Evolutionary conservation across 2,113 vertebrate genomes (phyloP).

Genomic region (Malurus alboscapulatus): DNA sequence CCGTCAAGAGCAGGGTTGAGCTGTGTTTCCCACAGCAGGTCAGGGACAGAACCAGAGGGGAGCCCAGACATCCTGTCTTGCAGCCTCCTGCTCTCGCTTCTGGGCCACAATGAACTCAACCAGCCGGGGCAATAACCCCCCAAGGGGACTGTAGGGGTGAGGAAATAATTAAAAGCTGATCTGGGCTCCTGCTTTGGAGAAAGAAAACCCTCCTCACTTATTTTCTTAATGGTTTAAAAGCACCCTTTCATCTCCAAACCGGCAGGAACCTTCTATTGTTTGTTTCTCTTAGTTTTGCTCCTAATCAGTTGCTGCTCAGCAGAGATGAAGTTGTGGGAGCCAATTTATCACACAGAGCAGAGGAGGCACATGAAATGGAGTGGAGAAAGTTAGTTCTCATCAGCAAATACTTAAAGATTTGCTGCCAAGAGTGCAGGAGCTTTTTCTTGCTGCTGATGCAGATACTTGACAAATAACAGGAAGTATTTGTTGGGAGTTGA

Average conservation of each 20-base stretch:
- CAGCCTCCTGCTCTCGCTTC: neutral
- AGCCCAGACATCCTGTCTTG: constrained; percentile 39
- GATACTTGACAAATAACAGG: neutral
- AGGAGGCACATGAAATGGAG: neutral
- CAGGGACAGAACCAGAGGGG: neutral
- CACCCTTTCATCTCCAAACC: neutral
- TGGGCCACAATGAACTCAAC: neutral
- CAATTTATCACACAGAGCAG: neutral
- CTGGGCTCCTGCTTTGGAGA: neutral
- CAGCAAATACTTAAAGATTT: neutral
- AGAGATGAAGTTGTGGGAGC: neutral
- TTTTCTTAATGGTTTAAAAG: constrained; percentile 17
- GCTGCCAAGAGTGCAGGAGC: neutral
- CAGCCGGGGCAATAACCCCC: neutral
- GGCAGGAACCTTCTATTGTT: neutral
- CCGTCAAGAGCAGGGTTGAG: neutral
- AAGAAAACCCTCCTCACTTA: neutral
- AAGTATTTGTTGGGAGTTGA: neutral
- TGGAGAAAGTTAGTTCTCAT: neutral
- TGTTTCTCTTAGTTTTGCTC: neutral
- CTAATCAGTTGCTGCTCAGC: neutral
- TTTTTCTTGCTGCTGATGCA: neutral
- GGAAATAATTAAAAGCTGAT: constrained; percentile 25
- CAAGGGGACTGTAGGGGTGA: neutral
- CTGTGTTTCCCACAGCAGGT: neutral